Base-by-base conservation (phyloP, 2,797 vertebrate genomes). In the Sebastes diaconus region DNA sequence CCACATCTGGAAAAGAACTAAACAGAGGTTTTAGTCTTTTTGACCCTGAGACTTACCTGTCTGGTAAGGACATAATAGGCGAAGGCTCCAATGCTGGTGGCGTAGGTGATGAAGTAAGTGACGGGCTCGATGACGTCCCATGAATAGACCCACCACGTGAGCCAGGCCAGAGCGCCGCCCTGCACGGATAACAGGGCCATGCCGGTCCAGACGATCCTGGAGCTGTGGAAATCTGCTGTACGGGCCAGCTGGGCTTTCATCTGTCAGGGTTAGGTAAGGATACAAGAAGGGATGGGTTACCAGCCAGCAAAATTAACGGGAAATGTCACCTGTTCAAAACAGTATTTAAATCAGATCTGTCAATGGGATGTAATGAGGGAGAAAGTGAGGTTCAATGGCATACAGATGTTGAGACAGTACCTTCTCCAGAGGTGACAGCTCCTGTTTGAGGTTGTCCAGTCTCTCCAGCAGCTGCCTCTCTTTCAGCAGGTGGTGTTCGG, bases 51-150 rank as follows among this genome's bases (percentile, higher is more conserved):
- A 68, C 93, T 94, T 79, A 29, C 98, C 96, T 97, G 96, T 80
- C 96, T 97, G 64, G 97, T 99, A 63, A 98, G 96, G 71, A 99
- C 84, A 3, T 97, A 99, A 85, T 99, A 99, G 29, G 97, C 94
- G 0, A 98, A 98, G 81, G 95, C 95, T 69, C 95, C 96, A 68
- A 99, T 97, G 95, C 97, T 97, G 67, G 97, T 99, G 58, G 94
- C 95, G 0, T 97, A 97, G 24, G 98, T 97, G 92, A 99, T 95
- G 94, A 99, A 99, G 88, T 98, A 99, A 0, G 98, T 99, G 73
- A 99, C 97, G 0, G 98, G 98, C 78, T 99, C 98, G 96, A 99
- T 99, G 89, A 99, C 97, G 42, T 99, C 98, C 98, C 98, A 99
- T 0, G 98, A 99, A 74, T 98, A 99, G 50, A 98, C 98, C 98